Percentiles rank a stretch among this genome's conserved stretches.
These are phyloP conservation scores for Periophthalmus magnuspinnatus DNA, from an alignment of 2,797 vertebrate genomes.

Conservation along the genomic window DNA sequence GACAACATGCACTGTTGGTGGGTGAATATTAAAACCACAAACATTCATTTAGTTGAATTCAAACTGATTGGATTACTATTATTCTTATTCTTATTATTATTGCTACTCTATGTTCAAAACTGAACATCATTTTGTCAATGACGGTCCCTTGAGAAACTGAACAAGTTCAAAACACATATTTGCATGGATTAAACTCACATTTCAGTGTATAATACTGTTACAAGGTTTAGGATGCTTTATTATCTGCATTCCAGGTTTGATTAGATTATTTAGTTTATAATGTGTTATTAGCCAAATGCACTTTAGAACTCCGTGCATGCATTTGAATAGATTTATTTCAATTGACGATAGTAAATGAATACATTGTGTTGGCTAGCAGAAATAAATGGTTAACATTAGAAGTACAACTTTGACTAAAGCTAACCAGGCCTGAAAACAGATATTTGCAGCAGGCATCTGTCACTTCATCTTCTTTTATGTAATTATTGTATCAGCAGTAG, in stretches of 20 bases:
- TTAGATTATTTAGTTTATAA: not conserved
- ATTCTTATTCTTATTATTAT: too few relatives aligned
- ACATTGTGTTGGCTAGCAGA: not conserved
- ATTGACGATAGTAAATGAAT: not conserved
- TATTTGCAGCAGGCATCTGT: not conserved
- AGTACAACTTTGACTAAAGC: not conserved
- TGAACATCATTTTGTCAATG: too few relatives aligned
- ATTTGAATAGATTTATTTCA: not conserved
- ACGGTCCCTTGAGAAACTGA: too few relatives aligned
- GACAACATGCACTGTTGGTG: too few relatives aligned
- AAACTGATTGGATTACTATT: too few relatives aligned
- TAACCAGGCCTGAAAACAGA: conserved; percentile 2
- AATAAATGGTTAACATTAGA: not conserved
- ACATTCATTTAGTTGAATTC: too few relatives aligned
- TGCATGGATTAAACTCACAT: not conserved
- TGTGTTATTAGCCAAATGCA: not conserved
- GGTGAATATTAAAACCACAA: too few relatives aligned
- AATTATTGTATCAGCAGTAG: conserved; percentile 4
- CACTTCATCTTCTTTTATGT: conserved; percentile 2
- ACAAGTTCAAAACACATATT: not conserved
- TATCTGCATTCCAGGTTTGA: not conserved
- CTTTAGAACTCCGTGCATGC: not conserved
- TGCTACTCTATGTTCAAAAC: too few relatives aligned
- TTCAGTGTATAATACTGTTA: not conserved
- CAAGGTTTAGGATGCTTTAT: not conserved